Evolutionary conservation across 2,113 vertebrate genomes (phyloP), one percentile per base, ranked within the genome.

Genomic region (Ptilonorhynchus violaceus): DNA sequence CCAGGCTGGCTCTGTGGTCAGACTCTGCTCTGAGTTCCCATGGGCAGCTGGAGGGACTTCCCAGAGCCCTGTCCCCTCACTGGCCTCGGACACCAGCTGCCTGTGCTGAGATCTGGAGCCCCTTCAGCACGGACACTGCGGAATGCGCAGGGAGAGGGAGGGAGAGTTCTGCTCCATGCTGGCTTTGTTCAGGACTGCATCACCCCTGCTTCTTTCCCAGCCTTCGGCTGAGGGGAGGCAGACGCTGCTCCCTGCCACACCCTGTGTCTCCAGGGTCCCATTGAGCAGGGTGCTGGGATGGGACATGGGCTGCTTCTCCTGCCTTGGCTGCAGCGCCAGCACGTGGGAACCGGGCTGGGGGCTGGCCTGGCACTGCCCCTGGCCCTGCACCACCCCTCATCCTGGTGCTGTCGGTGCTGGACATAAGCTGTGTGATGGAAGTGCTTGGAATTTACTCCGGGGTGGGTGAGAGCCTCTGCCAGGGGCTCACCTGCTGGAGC

Each of bases 51-150:
- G 15, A 37, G 70, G 56, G 56, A 1, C 21, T 25, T 28, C 62
- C 8, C 13, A 4, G 47, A 44, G 68, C 41, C 8, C 46, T 5
- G 39, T 42, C 4, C 41, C 73, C 33, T 59, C 2, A 2, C 35
- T 0, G n/a, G 37, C 41, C 23, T 11, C 3, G 27, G 39, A 35
- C 53, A 41, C 5, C 0, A 2, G 16, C 62, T 0, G 4, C 23
- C 64, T 5, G 31, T 5, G 9, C 75, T 56, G 66, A n/a, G n/a
- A 1, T 17, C 42, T 24, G n/a, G 47, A 49, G 56, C 46, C 64
- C n/a, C 30, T 3, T 30, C 1, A 12, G 42, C 13, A 24, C 2
- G 0, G 1, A 4, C 44, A 0, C 60, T 4, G 6, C 1, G 5
- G 17, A 15, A 6, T 0, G 2, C 13, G 5, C 14, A 0, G 3